Conservation (phyloP, 2,888 invertebrate species). For the Pristionchus entomophagus region DNA sequence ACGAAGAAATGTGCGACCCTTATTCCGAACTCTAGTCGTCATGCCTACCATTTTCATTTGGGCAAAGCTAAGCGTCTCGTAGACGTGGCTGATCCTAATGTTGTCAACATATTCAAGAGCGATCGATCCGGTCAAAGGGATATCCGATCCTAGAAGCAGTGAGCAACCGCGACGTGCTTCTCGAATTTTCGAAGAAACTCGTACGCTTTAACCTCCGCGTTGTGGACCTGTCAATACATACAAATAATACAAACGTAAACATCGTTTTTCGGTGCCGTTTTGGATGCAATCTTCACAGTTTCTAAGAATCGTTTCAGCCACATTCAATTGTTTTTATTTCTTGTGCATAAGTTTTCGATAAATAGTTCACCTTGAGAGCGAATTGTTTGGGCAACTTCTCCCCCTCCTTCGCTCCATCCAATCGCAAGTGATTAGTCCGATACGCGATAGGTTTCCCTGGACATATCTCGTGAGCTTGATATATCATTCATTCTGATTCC, state of each 20-base stretch:
- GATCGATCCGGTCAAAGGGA: neutral
- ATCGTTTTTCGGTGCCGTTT: too few species aligned
- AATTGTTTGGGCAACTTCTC: constrained; percentile 17
- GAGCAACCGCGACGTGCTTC: neutral
- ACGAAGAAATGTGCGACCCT: too few species aligned
- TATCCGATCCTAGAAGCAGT: neutral
- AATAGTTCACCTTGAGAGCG: neutral
- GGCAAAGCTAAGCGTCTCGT: neutral
- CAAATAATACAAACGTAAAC: neutral
- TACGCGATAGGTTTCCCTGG: constrained; percentile 13
- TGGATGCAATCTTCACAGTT: neutral
- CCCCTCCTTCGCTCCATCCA: neutral
- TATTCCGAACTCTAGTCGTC: too few species aligned
- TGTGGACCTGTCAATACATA: neutral
- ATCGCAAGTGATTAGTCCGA: constrained; percentile 39
- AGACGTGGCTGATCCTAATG: neutral
- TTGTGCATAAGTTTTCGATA: neutral
- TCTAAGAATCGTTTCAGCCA: neutral
- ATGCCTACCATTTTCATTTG: constrained; percentile 21
- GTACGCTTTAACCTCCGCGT: constrained; percentile 9
- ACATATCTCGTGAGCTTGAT: too few species aligned
- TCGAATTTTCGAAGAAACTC: constrained; percentile 1
- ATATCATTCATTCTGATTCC: too few species aligned
- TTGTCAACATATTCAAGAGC: constrained; percentile 36
- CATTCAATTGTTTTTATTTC: neutral